A percentile compares a stretch with the other conserved stretches of the same genome.
phyloP scores from a whole-genome alignment of 2,797 vertebrate species.

The Betta splendens region DNA sequence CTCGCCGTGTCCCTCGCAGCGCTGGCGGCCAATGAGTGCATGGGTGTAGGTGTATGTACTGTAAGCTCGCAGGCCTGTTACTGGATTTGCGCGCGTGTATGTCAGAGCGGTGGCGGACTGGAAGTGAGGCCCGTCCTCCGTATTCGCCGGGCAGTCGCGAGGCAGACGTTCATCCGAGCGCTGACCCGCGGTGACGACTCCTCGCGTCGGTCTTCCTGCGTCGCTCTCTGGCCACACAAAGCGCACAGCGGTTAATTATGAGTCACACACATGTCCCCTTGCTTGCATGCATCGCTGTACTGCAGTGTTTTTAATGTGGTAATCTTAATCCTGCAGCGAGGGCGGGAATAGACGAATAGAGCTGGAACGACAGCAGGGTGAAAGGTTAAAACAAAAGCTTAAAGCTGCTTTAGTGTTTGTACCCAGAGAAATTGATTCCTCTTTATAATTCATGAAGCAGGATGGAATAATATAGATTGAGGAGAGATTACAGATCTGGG shows the following conservation, averaged over 20 bases:
- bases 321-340: constrained; percentile 10
- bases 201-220: constrained; percentile 14
- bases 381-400: constrained; percentile 43
- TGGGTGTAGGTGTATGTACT: background rate
- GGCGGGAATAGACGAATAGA: constrained; percentile 7
- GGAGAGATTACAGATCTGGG: constrained; percentile 70
- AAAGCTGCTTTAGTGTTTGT: constrained; percentile 68
- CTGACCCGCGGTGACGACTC: constrained; percentile 40
- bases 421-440: constrained; percentile 70
- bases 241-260: constrained; percentile 14
- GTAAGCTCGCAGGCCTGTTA: background rate
- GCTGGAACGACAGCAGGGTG: constrained; percentile 22
- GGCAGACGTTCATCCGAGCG: constrained; percentile 44
- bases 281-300: constrained; percentile 8
- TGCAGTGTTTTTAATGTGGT: constrained; percentile 28
- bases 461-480: constrained; percentile 74
- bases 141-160: constrained; percentile 66
- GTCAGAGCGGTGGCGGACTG: constrained; percentile 62
- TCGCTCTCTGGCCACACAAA: constrained; percentile 16
- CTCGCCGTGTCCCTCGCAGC: constrained; percentile 8
- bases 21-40: constrained; percentile 11
- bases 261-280: constrained; percentile 36
- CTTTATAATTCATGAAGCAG: constrained; percentile 77
- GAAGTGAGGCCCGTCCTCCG: constrained; percentile 76
- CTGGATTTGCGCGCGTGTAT: constrained; percentile 25